Conservation (phyloP, 2,888 invertebrate genomes). For the Macropis europaea region DNA sequence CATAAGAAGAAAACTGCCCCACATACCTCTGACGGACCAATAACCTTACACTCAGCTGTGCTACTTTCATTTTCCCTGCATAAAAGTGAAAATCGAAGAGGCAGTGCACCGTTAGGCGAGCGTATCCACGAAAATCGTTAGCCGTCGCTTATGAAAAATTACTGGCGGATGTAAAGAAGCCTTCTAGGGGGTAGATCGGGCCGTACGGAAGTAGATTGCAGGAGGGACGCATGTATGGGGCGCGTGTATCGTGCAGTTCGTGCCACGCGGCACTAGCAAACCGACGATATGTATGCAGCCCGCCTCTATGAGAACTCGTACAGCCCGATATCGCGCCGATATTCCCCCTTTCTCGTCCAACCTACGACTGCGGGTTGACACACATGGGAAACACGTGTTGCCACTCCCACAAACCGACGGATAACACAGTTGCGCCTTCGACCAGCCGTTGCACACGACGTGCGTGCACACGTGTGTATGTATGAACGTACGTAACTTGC, state of each 20-base stretch:
- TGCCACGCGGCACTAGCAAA: constrained; percentile 72
- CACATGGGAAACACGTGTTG: constrained; percentile 74
- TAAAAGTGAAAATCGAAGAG: neutral
- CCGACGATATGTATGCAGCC: constrained; percentile 75
- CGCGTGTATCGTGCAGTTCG: constrained; percentile 45
- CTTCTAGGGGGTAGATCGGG: neutral
- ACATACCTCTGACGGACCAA: too few species aligned
- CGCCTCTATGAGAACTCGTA: constrained; percentile 69
- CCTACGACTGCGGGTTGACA: constrained; percentile 61
- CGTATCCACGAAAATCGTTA: neutral
- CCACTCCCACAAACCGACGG: constrained; percentile 52
- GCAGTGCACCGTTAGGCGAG: neutral
- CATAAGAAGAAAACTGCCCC: too few species aligned
- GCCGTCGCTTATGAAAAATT: constrained; percentile 21
- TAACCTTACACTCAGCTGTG: too few species aligned
- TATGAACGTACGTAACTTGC: neutral
- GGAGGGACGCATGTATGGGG: constrained; percentile 18
- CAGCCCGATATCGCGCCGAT: constrained; percentile 67
- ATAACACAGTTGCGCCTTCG: constrained; percentile 42
- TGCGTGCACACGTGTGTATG: neutral
- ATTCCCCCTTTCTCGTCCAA: constrained; percentile 45
- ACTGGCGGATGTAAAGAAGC: neutral
- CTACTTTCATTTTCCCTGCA: too few species aligned
- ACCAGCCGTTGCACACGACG: neutral
- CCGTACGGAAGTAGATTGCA: neutral